phyloP scores from a whole-genome alignment of 2,888 invertebrate genomes.

The Aphrophora alni region DNA sequence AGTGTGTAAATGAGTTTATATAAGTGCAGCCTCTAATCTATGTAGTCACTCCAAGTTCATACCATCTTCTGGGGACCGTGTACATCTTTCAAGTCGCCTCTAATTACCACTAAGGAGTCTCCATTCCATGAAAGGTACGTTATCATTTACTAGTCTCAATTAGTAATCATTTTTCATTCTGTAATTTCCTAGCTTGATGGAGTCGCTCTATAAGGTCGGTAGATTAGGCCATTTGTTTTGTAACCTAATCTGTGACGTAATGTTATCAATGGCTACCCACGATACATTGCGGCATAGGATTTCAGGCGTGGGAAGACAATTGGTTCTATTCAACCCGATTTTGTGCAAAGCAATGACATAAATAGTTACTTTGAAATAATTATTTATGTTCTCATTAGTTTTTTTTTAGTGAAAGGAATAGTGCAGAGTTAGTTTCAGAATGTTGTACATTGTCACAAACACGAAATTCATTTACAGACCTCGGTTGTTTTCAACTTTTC shows the following conservation, averaged over 20 bases:
- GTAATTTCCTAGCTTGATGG: neutral
- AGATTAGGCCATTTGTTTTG: neutral
- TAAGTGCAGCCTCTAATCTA: too few relatives aligned
- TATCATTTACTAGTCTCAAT: neutral
- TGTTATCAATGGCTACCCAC: neutral
- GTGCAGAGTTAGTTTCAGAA: too few relatives aligned
- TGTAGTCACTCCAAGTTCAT: too few relatives aligned
- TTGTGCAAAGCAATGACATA: too few relatives aligned
- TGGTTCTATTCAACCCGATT: too few relatives aligned
- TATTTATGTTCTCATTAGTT: too few relatives aligned
- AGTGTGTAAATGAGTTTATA: too few relatives aligned
- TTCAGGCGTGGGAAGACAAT: neutral
- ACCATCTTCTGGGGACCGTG: neutral
- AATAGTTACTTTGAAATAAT: too few relatives aligned
- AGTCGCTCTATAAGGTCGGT: neutral
- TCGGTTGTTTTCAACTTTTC: too few relatives aligned
- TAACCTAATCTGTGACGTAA: neutral
- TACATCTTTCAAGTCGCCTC: neutral
- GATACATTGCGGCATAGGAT: neutral
- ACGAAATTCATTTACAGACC: too few relatives aligned
- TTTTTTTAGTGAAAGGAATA: too few relatives aligned
- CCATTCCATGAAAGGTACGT: neutral
- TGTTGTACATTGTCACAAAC: too few relatives aligned
- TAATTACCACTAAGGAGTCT: neutral
- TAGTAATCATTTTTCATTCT: neutral